A percentile compares a stretch with the other conserved stretches of the same genome.
phyloP scores from a whole-genome alignment of 2,888 invertebrate species.

The Congeria kusceri region DNA sequence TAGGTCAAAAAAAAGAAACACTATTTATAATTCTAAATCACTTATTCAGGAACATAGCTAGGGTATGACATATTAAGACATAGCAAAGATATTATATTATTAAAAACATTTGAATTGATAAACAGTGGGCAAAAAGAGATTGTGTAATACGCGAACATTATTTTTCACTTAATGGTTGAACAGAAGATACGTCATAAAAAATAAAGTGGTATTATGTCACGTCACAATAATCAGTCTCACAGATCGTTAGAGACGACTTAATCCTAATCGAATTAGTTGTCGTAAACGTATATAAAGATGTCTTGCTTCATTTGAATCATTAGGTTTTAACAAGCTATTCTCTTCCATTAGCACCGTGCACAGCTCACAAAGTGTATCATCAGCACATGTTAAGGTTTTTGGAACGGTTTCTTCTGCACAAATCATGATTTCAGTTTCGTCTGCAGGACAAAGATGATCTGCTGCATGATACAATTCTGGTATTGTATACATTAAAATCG shows the following conservation, averaged over 20 bases:
- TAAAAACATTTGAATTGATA: no score
- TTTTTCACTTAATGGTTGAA: no score
- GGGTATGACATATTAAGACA: no score
- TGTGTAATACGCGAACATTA: no score
- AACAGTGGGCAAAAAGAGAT: no score
- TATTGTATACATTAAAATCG: constrained; percentile 27
- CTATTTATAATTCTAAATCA: no score
- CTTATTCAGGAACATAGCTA: no score
- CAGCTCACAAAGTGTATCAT: constrained; percentile 20
- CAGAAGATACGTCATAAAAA: no score
- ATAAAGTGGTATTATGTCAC: no score
- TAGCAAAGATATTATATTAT: no score
- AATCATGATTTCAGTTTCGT: constrained; percentile 17
- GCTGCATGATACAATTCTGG: constrained; percentile 16
- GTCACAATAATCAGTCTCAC: background rate
- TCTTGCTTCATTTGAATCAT: constrained; percentile 18
- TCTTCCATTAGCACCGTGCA: constrained; percentile 19
- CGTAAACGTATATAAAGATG: constrained; percentile 25
- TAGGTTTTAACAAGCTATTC: constrained; percentile 7
- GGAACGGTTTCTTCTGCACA: constrained; percentile 29
- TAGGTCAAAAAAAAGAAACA: no score
- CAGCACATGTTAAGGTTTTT: constrained; percentile 17
- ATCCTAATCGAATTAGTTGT: constrained; percentile 11
- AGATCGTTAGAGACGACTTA: constrained; percentile 9
- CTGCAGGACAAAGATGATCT: constrained; percentile 18